Conservation (phyloP, 2,888 invertebrate species). For the Ormyrus rosae region DNA sequence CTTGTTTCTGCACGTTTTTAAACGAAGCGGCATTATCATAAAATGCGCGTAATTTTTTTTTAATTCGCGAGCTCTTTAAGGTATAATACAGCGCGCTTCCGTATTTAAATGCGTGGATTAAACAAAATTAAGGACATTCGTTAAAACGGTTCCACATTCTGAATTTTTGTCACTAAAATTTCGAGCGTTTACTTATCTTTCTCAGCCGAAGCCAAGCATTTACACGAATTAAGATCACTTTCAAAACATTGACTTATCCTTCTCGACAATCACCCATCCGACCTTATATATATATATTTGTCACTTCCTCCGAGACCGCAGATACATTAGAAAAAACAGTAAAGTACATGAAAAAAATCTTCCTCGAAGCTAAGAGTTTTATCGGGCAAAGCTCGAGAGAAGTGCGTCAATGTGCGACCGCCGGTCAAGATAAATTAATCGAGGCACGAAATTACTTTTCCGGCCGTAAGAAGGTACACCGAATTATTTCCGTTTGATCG, state of each 20-base stretch:
- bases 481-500: slow-evolving; percentile 60
- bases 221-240: too few species aligned
- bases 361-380: not conserved
- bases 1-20: too few species aligned
- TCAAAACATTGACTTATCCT: too few species aligned
- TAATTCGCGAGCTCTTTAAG: slow-evolving; percentile 1
- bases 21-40: slow-evolving; percentile 12
- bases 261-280: too few species aligned
- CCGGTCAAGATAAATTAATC: slow-evolving; percentile 62
- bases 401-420: slow-evolving; percentile 3
- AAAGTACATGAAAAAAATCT: too few species aligned
- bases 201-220: too few species aligned
- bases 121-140: not conserved
- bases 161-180: not conserved
- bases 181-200: not conserved
- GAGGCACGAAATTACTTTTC: slow-evolving; percentile 64
- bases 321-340: too few species aligned
- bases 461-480: slow-evolving; percentile 61
- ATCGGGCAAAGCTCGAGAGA: slow-evolving; percentile 7
- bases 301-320: too few species aligned
- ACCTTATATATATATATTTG: too few species aligned
- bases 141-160: slow-evolving; percentile 1
- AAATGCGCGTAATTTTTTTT: slow-evolving; percentile 14
- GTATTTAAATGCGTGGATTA: not conserved
- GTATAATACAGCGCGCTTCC: too few species aligned